phyloP scores from a whole-genome alignment of 2,888 invertebrate genomes.

The Ophioninae sp. region DNA sequence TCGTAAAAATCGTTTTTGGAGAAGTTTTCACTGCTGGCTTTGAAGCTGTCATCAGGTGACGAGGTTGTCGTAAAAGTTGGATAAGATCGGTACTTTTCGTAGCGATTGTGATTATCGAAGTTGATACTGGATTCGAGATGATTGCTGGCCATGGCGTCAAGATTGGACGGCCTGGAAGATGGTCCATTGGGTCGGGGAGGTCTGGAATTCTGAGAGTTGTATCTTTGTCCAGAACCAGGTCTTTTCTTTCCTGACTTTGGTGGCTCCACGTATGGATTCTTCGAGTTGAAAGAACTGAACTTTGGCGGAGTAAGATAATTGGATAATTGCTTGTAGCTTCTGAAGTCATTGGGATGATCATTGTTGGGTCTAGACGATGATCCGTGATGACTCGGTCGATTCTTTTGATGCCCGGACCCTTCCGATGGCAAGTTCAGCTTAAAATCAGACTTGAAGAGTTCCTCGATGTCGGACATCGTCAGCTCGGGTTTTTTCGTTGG shows the following conservation, averaged over 20 bases:
- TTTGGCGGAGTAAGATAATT: conserved; percentile 77
- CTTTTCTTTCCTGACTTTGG: conserved; percentile 72
- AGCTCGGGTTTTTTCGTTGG: conserved; percentile 68
- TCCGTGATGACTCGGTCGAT: conserved; percentile 61
- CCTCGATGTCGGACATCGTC: conserved; percentile 71
- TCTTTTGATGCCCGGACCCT: conserved; percentile 62
- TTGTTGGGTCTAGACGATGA: conserved; percentile 19
- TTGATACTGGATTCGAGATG: conserved; percentile 54
- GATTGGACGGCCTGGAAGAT: conserved; percentile 60
- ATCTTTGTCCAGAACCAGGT: conserved; percentile 49
- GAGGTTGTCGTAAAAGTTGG: conserved; percentile 72
- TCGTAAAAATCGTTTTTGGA: conserved; percentile 68
- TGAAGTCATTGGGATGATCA: conserved; percentile 56
- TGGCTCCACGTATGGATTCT: conserved; percentile 74
- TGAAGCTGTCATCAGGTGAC: conserved; percentile 62
- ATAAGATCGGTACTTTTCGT: conserved; percentile 62
- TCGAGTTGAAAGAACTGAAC: conserved; percentile 69
- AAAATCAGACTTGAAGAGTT: conserved; percentile 73
- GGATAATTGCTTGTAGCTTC: conserved; percentile 64
- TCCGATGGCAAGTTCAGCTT: conserved; percentile 67
- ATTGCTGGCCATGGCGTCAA: conserved; percentile 69
- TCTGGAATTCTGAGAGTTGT: conserved; percentile 61
- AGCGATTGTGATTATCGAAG: conserved; percentile 59
- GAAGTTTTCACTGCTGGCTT: conserved; percentile 60
- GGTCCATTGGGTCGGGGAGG: conserved; percentile 64